Evolutionary conservation across 2,888 invertebrate genomes (phyloP), one percentile per base, ranked within the genome.

Genomic region (Ecliptopera silaceata): DNA sequence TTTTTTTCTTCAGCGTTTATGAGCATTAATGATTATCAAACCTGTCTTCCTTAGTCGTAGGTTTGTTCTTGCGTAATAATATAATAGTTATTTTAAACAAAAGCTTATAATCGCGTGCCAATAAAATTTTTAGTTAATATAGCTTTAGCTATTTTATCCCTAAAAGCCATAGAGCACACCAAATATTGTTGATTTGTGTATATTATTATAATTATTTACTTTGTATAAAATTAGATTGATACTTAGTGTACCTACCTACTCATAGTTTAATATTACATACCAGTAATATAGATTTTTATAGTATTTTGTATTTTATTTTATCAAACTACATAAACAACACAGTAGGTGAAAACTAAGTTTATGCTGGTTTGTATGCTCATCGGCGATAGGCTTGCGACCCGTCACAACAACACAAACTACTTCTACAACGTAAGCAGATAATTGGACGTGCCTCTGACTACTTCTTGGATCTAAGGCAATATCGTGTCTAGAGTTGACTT

Each of bases 241-340:
- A 26, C 26, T 36, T 15, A 15, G 15, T 36, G 15, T 36, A 68
- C 68, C 70, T 70, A 66, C 71, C 65, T 64, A 66, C 11, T 62
- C 62, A 56, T 60, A 64, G 59, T 71, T 67, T 66, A 60, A 66
- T 68, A 52, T 74, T 71, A 71, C 67, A 68, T 65, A 70, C 8
- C 38, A 73, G 72, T 74, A 74, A 70, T 71, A 70, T 47, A 62
- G 52, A 45, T 57, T 58, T 61, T 63, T 43, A 49, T 58, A 44
- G 12, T 20, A 47, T 5, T 13, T 4, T 50, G 38, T 38, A 11
- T 48, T 48, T 48, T 48, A 48, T 39, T 26, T 47, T 36, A 15
- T 5, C 6, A 0, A 22, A 22, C 2, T 5, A 6, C 6, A 4
- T 22, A 22, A 5, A 22, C 22, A 22, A 22, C 1, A 6, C 22